Base-by-base conservation (phyloP, 2,797 vertebrate genomes). In the Notolepis coatsorum region DNA sequence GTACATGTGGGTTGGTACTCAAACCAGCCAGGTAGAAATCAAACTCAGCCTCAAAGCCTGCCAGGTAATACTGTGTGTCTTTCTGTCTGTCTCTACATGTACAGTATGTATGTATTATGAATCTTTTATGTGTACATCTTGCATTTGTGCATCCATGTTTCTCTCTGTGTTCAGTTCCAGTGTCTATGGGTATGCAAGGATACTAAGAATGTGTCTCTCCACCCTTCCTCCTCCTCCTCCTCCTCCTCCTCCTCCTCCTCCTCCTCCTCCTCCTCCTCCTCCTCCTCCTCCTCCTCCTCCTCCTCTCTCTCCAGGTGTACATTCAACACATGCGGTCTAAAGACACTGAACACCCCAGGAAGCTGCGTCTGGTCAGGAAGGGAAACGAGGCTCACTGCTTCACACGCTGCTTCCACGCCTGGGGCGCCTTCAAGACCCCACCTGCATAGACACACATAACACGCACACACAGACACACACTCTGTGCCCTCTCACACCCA, bases 1-100 rank as follows among this genome's bases (percentile, higher is more conserved):
- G 62, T 99, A 99, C 84, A 99, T 99, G 98, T 99, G 98, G 98
- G 98, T 99, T 2, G 98, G 98, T 23, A 94, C 93, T 12, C 98
- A 99, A 90, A 99, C 97, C 43, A 99, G 98, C 88, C 98, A 99
- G 76, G 98, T 99, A 82, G 98, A 98, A 86, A 99, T 99, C 84
- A 99, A 99, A 78, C 91, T 99, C 27, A 98, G 98, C 73, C 93
- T 99, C 63, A 99, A 99, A 84, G 97, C 97, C 0, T 99, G 97
- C 82, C 97, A 99, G 96, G 98, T 99, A 60, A 89, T n/a, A n/a
- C 84, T 28, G n/a, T 35, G 18, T 17, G 21, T 21, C 12, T 35
- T 24, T 27, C 28, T 43, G 12, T 6, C 2, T 35, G 10, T 2
- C 2, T 3, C 3, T 53, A 0, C 7, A 12, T 38, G 33, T 21